Evolutionary conservation across 2,797 vertebrate species (phyloP), one percentile per base, ranked within the genome.

Genomic region (Notolepis coatsorum): DNA sequence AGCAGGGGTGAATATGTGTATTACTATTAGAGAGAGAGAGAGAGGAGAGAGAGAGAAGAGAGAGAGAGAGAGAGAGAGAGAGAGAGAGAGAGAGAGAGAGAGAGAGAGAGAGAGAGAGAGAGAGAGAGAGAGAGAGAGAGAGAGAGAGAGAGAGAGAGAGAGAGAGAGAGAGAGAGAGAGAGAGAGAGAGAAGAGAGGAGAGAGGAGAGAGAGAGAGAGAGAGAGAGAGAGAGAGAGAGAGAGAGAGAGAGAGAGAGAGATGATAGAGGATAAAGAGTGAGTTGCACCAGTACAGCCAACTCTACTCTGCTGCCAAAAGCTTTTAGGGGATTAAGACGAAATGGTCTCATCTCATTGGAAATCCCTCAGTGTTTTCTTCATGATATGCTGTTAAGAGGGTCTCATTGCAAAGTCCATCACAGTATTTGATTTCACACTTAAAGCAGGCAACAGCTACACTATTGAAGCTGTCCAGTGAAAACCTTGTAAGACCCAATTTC

Each of bases 321-420:
- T 72, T 77, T 75, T 68, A 73, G 71, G 65, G 70, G 72, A 80
- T 81, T 72, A 71, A 63, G 45, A 43, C 20, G 58, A 65, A 68
- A 56, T 46, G 61, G 48, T 65, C 66, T 62, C 24, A 33, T 62
- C 59, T 71, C 56, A 49, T 45, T 37, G 21, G 24, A 64, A 64
- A 66, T 52, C 59, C 37, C 28, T 4, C 50, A 50, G 20, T 5
- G 7, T 46, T 76, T 61, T 65, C 55, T 62, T 25, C 61, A 73
- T 78, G 50, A 30, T 49, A 47, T 24, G 23, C 57, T 13, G 45
- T 28, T 49, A 27, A 48, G 20, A 18, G 21, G 27, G 25, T 28
- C 25, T 30, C 23, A 27, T 13, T 46, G 21, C 45, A 25, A 4
- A 51, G 39, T 64, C 38, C 55, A 43, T 51, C 55, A 43, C 55